Evolutionary conservation across 1,140 invertebrate species (phyloP), one percentile per base, ranked within the genome.

Genomic region (Neomicropteryx cornuta): DNA sequence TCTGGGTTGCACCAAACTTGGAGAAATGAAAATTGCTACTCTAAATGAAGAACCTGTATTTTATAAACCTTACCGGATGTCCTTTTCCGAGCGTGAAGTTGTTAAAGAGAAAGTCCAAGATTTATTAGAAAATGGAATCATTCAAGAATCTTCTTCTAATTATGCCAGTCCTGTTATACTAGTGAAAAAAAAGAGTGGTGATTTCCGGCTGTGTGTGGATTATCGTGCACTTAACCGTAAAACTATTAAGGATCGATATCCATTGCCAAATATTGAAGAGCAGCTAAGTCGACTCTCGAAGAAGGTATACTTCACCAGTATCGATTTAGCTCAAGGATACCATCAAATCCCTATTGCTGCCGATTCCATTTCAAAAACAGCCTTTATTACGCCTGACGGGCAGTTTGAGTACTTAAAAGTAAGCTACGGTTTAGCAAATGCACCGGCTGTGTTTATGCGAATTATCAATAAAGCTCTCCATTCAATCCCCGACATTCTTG

Each of bases 191-290:
- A 54, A 55, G 23, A 29, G 39, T 36, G 44, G 40, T 3, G 18
- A 17, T 13, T 39, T 32, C 31, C n/a, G 70, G 18, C 48, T 71
- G 16, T 73, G 67, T 43, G 46, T 48, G 0, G 67, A 76, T 44
- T 74, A 62, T 41, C 28, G 68, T 19, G 20, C 34, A 14, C 33
- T 75, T 11, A 75, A 75, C 46, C 45, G 45, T 6, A 48, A 38
- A 10, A 34, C 48, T 41, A 49, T 52, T 1, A 53, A 50, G 40
- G 67, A 72, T 33, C 35, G 47, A 16, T 72, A 58, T 45, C 71
- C 72, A 1, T 40, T 76, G 8, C 70, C 68, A 1, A 22, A 60
- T 1, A 69, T 74, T 13, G 62, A 71, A 28, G 30, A 32, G n/a
- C n/a, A 13, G 6, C 17, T 32, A 13, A 14, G 11, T 13, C 6